Percentiles rank a stretch among this genome's conserved stretches.
Conservation (phyloP, 2,797 vertebrate genomes). For the Oreochromis mossambicus region DNA sequence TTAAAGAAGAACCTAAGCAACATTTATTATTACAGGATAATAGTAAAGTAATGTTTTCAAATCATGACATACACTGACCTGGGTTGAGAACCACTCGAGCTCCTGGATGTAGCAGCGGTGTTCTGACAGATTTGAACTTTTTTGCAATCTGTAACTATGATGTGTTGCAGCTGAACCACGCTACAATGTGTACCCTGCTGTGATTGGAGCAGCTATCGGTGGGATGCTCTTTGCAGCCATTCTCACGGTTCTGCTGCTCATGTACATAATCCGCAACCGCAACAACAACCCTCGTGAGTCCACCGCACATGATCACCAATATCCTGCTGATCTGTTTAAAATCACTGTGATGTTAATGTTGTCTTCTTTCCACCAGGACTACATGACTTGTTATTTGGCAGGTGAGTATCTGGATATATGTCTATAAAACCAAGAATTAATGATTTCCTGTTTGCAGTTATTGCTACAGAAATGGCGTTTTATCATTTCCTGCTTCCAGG, state of each 20-base stretch:
- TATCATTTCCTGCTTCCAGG: slow-evolving; percentile 37
- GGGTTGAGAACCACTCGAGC: slow-evolving; percentile 33
- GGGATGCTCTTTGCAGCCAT: slow-evolving; percentile 84
- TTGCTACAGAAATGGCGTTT: background rate
- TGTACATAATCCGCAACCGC: slow-evolving; percentile 80
- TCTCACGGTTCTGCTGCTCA: slow-evolving; percentile 75
- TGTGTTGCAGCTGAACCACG: slow-evolving; percentile 84
- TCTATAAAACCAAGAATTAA: background rate
- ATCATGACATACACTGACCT: background rate
- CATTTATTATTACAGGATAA: background rate
- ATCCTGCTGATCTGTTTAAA: background rate
- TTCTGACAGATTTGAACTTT: slow-evolving; percentile 28
- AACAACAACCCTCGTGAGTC: slow-evolving; percentile 84
- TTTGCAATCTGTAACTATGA: slow-evolving; percentile 62
- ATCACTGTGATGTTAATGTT: background rate
- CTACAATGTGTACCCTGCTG: slow-evolving; percentile 81
- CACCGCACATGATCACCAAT: background rate
- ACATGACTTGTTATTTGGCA: slow-evolving; percentile 83
- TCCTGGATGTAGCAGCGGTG: background rate
- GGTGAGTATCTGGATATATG: background rate
- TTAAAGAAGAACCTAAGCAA: background rate
- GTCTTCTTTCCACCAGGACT: slow-evolving; percentile 73
- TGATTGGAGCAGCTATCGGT: slow-evolving; percentile 82
- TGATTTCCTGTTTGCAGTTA: background rate
- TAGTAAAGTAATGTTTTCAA: background rate